Evolutionary conservation across 2,888 invertebrate genomes (phyloP).

Genomic region (Polymixis flavicincta): DNA sequence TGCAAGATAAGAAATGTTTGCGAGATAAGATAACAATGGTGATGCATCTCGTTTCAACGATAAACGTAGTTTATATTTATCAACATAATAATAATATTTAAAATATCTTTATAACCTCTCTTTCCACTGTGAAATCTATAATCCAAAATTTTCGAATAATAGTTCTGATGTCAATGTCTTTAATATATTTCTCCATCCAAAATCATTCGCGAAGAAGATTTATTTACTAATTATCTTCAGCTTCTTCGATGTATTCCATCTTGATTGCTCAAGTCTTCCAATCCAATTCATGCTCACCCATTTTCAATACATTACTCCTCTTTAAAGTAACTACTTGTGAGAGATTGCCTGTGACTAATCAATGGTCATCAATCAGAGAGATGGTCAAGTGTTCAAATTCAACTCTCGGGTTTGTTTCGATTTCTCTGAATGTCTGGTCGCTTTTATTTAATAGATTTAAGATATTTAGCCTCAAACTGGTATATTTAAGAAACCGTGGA

Average conservation of each 20-base stretch:
- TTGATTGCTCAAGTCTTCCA: constrained; percentile 86
- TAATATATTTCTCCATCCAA: constrained; percentile 53
- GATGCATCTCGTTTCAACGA: constrained; percentile 39
- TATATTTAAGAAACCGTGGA: constrained; percentile 73
- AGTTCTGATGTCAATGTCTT: constrained; percentile 60
- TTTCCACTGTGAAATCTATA: constrained; percentile 3
- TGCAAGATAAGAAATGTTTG: constrained; percentile 42
- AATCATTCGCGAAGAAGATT: constrained; percentile 64
- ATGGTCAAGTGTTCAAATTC: constrained; percentile 80
- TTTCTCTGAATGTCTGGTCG: constrained; percentile 69
- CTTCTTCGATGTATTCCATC: constrained; percentile 69
- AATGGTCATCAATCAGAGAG: constrained; percentile 63
- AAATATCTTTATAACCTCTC: constrained; percentile 18
- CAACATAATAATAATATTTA: constrained; percentile 11
- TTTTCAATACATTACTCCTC: constrained; percentile 61
- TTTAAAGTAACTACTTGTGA: constrained; percentile 47
- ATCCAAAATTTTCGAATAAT: not conserved
- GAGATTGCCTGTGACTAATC: constrained; percentile 71
- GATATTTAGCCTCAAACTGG: constrained; percentile 77
- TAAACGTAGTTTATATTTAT: constrained; percentile 29
- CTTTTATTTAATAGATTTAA: constrained; percentile 76
- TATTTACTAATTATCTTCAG: constrained; percentile 57
- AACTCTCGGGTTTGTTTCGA: constrained; percentile 69
- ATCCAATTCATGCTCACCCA: constrained; percentile 77
- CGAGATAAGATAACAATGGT: constrained; percentile 37